Base-by-base conservation (phyloP, 2,797 vertebrate genomes). In the Ctenosaura bakeri region DNA sequence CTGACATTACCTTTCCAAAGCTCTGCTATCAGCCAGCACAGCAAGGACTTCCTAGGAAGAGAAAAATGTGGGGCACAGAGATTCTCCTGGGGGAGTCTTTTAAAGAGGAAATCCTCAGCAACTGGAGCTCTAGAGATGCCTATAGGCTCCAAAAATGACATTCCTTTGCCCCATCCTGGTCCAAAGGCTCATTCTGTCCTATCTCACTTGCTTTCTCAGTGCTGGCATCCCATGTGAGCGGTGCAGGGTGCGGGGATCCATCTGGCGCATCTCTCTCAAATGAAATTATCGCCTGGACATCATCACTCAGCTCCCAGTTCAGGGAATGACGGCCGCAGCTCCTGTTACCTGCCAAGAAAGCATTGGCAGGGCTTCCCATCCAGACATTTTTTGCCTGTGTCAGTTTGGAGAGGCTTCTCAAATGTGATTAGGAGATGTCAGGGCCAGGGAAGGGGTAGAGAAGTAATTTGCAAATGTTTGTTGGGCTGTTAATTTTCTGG, bases 111-210 rank as follows among this genome's bases (percentile, higher is more conserved):
- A 52, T 1, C 52, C 52, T 56, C 12, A 56, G 14, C 56, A 56
- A 14, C 3, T 56, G 56, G 56, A 16, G 56, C 12, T 3, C 3
- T 16, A 56, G 14, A 56, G 52, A 2, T 12, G 52, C 52, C 52
- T 12, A 52, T 12, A 52, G 52, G 52, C 52, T 52, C 52, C 4
- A 59, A 4, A 18, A 59, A 18, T 62, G 20, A 62, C 20, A 3
- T 6, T 62, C 20, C 59, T 62, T 62, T 62, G 66, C 2, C 66
- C 66, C 9, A 8, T 9, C 29, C 5, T 3, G 29, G 6, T 32
- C 29, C 1, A 3, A 20, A 46, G 22, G n/a, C 8, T 2, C 12
- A 0, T 14, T 22, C 50, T n/a, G 0, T 66, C 1, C 20, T 2
- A 8, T 14, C 7, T 1, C 2, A 10, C 35, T 16, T 9, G 77